phyloP scores from a whole-genome alignment of 92 coral and sea anemone species.

The Desmophyllum pertusum region DNA sequence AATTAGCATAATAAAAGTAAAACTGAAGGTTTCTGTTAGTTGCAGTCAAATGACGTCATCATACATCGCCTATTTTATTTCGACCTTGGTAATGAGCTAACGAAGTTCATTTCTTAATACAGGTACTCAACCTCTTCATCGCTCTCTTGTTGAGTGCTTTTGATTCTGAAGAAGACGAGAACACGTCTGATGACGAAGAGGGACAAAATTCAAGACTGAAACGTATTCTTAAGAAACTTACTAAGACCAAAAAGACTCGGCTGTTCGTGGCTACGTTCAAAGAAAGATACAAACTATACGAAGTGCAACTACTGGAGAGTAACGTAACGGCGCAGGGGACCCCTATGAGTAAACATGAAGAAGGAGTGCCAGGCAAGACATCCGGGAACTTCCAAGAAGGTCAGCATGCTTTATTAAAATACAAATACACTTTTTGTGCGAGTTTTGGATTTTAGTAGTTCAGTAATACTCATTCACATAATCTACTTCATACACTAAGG shows the following conservation, averaged over 20 bases:
- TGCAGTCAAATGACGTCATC: no score
- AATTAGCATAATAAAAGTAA: no score
- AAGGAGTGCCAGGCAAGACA: background rate
- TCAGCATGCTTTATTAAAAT: background rate
- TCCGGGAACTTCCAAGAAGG: slow-evolving; percentile 13
- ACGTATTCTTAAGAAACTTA: slow-evolving; percentile 16
- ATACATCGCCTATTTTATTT: no score
- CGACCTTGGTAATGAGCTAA: background rate
- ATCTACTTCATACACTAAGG: no score
- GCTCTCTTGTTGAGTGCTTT: slow-evolving; percentile 83
- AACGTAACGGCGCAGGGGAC: slow-evolving; percentile 33
- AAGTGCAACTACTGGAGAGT: slow-evolving; percentile 72
- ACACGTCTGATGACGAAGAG: slow-evolving; percentile 44
- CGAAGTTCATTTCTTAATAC: background rate
- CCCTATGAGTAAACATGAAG: background rate
- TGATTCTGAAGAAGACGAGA: slow-evolving; percentile 69
- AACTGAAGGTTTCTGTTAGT: no score
- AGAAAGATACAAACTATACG: slow-evolving; percentile 69
- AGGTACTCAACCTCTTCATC: slow-evolving; percentile 80
- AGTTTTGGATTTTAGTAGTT: background rate
- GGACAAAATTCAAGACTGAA: slow-evolving; percentile 24
- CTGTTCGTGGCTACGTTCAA: slow-evolving; percentile 74
- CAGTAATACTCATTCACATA: no score
- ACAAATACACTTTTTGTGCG: background rate
- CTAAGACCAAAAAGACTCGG: slow-evolving; percentile 72